These are phyloP conservation scores for Puntigrus tetrazona DNA, from an alignment of 2,113 vertebrate species.

Conservation along the genomic window DNA sequence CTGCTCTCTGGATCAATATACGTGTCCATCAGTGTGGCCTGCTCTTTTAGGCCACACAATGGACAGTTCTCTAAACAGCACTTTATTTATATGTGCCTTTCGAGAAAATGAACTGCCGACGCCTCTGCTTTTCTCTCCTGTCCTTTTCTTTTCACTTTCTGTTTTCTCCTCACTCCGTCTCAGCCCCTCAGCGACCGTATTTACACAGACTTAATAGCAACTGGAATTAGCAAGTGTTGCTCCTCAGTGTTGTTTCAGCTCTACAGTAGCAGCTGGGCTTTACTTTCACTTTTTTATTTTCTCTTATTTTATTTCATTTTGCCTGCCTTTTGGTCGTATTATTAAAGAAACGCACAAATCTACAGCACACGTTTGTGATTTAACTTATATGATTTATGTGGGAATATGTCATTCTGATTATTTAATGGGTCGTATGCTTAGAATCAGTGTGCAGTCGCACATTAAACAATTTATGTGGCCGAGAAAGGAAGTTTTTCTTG, in stretches of 20 bases:
- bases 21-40: slow-evolving; percentile 73
- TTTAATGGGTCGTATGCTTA: neutral
- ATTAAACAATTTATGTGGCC: neutral
- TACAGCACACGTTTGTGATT: neutral
- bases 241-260: slow-evolving; percentile 25
- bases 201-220: slow-evolving; percentile 50
- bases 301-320: neutral
- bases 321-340: neutral
- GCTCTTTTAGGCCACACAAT: slow-evolving; percentile 72
- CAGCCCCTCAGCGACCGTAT: slow-evolving; percentile 24
- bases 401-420: neutral
- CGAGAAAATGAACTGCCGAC: slow-evolving; percentile 69
- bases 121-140: slow-evolving; percentile 48
- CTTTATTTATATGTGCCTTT: slow-evolving; percentile 72
- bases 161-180: slow-evolving; percentile 10
- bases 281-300: neutral
- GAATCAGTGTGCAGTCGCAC: neutral
- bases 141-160: slow-evolving; percentile 53
- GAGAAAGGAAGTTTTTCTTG: slow-evolving; percentile 62
- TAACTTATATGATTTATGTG: neutral
- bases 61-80: slow-evolving; percentile 71
- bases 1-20: slow-evolving; percentile 77
- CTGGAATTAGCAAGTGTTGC: slow-evolving; percentile 50
- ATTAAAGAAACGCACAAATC: neutral
- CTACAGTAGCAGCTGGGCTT: neutral